Conservation (phyloP, 2,888 invertebrate species). For the Corythucha ciliata region DNA sequence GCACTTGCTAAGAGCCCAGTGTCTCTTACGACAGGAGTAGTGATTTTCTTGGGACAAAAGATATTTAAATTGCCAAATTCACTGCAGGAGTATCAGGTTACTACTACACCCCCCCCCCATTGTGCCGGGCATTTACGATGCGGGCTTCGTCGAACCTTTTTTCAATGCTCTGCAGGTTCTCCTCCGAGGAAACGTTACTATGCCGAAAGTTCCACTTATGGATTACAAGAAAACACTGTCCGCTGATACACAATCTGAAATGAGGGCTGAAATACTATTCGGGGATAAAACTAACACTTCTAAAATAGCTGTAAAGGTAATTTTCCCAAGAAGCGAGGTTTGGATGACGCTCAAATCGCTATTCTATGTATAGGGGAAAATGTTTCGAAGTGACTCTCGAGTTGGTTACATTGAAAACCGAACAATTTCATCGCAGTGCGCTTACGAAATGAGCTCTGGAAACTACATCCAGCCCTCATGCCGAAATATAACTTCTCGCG, state of each 20-base stretch:
- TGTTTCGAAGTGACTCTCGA: too few species aligned
- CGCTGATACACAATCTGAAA: slow-evolving; percentile 45
- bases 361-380: too few species aligned
- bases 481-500: slow-evolving; percentile 47
- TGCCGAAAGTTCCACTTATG: slow-evolving; percentile 47
- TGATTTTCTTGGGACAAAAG: slow-evolving; percentile 47
- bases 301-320: too few species aligned
- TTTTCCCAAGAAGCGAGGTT: too few species aligned
- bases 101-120: too few species aligned
- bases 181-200: slow-evolving; percentile 7
- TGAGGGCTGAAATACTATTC: slow-evolving; percentile 44
- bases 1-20: slow-evolving; percentile 50
- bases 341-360: too few species aligned
- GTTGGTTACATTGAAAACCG: too few species aligned
- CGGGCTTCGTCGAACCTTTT: too few species aligned
- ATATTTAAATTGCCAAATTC: too few species aligned
- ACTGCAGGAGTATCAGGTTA: too few species aligned
- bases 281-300: slow-evolving; percentile 45
- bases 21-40: slow-evolving; percentile 47
- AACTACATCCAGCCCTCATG: slow-evolving; percentile 51
- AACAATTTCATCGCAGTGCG: too few species aligned
- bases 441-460: slow-evolving; percentile 46
- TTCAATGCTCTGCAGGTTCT: slow-evolving; percentile 17
- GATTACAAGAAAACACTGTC: slow-evolving; percentile 49
- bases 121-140: too few species aligned